Base-by-base conservation (phyloP, 2,113 vertebrate species). In the Pyxicephalus adspersus region DNA sequence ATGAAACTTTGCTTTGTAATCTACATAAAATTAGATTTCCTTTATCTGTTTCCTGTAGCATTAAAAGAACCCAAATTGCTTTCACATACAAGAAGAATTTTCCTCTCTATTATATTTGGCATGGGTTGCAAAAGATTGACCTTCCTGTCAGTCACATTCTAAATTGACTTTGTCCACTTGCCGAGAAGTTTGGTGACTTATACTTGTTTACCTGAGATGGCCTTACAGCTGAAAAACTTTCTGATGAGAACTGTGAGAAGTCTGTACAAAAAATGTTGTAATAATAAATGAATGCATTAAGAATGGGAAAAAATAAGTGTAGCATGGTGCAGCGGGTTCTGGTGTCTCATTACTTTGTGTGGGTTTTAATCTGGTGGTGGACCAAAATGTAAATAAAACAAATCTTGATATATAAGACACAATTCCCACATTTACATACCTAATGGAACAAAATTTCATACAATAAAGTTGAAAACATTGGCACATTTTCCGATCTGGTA, bases 21-120 rank as follows among this genome's bases (percentile, higher is more conserved):
- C 66, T 68, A 68, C 51, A 68, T 68, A 68, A 51, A 68, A 45
- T 68, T 68, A 3, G 66, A 68, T 68, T 68, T 68, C 66, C 66
- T 51, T 38, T 23, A 26, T 51, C 66, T 68, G 25, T 50, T 68
- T 68, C 66, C 66, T 68, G 66, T 34, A 25, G 23, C 16, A 50
- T 23, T 38, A 68, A 7, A 51, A 51, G 51, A 50, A 23, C 51
- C 45, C 67, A 71, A 28, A 71, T 71, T 25, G 16, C 67, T 71
- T 71, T 52, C 67, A 71, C 67, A 71, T 54, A 18, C 22, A 13
- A 26, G 45, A 71, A 71, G 50, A 28, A 71, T 71, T 54, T 71
- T 28, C 15, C 22, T 68, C 38, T 25, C 23, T 71, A 51, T 71
- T 71, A 54, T 71, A 54, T 71, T 71, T 71, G 67, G 38, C 67